These are phyloP conservation scores for Danio tinwini DNA, from an alignment of 2,797 vertebrate genomes.

Conservation along the genomic window DNA sequence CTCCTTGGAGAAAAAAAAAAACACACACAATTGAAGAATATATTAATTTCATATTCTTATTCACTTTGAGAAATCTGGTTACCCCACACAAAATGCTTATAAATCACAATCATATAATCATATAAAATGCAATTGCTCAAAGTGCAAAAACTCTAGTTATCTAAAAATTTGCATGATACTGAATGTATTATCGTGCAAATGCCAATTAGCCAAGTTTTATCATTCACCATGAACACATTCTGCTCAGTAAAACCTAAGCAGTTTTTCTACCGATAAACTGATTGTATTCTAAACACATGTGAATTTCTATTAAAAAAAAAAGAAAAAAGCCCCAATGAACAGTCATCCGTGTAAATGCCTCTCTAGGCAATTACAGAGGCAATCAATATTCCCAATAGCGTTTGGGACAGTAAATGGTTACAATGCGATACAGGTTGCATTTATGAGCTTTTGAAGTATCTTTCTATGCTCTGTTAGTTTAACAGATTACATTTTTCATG, in stretches of 20 bases:
- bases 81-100: not conserved
- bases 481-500: slow-evolving; percentile 70
- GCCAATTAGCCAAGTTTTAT: not conserved
- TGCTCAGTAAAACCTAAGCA: not conserved
- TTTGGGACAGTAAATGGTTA: slow-evolving; percentile 66
- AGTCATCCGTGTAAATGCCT: slow-evolving; percentile 61
- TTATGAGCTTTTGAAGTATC: slow-evolving; percentile 69
- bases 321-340: slow-evolving; percentile 51
- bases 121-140: not conserved
- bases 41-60: no score
- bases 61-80: no score
- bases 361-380: slow-evolving; percentile 71
- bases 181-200: not conserved
- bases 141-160: not conserved
- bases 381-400: slow-evolving; percentile 75
- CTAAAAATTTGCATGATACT: not conserved
- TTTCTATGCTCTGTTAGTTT: slow-evolving; percentile 72
- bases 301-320: slow-evolving; percentile 47
- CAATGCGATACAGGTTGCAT: slow-evolving; percentile 63
- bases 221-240: not conserved
- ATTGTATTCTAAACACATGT: slow-evolving; percentile 68
- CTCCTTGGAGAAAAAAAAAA: no score
- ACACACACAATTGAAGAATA: no score
- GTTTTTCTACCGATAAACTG: slow-evolving; percentile 30
- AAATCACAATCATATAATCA: not conserved